Conservation (phyloP, 2,797 vertebrate genomes). For the Myripristis murdjan region DNA sequence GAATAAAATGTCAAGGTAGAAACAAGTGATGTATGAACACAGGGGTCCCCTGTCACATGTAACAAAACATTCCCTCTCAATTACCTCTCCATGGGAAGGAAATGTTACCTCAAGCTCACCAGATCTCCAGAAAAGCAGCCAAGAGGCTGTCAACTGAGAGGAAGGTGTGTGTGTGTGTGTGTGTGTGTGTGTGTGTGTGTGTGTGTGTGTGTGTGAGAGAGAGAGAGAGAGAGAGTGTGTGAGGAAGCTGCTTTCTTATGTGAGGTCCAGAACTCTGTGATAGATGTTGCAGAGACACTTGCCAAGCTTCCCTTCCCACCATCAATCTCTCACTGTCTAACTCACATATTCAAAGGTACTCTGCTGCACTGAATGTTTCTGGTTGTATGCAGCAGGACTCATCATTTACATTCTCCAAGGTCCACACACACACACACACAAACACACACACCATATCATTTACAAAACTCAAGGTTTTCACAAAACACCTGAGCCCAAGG, state of each 20-base stretch:
- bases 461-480: not conserved
- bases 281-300: slow-evolving; percentile 20
- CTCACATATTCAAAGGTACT: not conserved
- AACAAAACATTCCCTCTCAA: slow-evolving; percentile 9
- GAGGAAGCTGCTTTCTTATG: slow-evolving; percentile 8
- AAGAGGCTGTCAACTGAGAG: slow-evolving; percentile 16
- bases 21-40: slow-evolving; percentile 17
- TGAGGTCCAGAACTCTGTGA: slow-evolving; percentile 20
- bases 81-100: slow-evolving; percentile 25
- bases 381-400: slow-evolving; percentile 1
- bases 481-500: not conserved
- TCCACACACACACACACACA: not conserved
- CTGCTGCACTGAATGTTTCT: slow-evolving; percentile 9
- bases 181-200: not conserved
- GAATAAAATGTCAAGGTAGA: not conserved
- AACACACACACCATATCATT: not conserved
- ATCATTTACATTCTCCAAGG: not conserved
- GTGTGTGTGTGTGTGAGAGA: not conserved
- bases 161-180: not conserved
- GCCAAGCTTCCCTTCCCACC: slow-evolving; percentile 25
- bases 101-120: slow-evolving; percentile 7
- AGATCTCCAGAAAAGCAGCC: slow-evolving; percentile 14
- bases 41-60: not conserved
- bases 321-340: slow-evolving; percentile 27
- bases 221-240: not conserved